Base-by-base conservation (phyloP, 2,888 invertebrate genomes). In the Biston betularia region DNA sequence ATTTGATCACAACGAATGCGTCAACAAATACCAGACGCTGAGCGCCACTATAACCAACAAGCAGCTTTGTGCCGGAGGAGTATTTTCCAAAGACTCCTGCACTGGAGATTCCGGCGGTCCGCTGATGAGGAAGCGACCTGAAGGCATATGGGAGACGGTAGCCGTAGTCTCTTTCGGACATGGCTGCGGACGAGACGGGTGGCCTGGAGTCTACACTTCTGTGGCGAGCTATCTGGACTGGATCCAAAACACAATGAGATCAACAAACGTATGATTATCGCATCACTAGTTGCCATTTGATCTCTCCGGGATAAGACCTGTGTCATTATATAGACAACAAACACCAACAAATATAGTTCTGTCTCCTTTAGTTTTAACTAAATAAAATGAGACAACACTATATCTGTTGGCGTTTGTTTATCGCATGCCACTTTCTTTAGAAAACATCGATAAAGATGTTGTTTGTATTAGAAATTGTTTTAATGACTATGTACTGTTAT, bases 31-130 rank as follows among this genome's bases (percentile, higher is more conserved):
- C 75, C 82, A 84, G 11, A 75, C 82, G 0, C 84, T 94, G 6
- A 92, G 92, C 0, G 93, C 95, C 0, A 79, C 82, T 1, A 80
- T 96, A 40, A 91, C 90, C 0, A 87, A 94, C 0, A 93, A 90
- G 15, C 96, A 96, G 77, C 79, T 97, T 0, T 97, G 97, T 78
- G 96, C 96, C 10, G 97, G 97, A 3, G 96, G 97, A 0, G 92
- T 93, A 45, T 94, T 89, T 63, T 94, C 95, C 5, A 94, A 95
- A 76, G 97, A 97, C 78, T 95, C 97, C 0, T 97, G 97, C 77
- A 94, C 86, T 14, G 97, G 97, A 0, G 97, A 97, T 76, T 97
- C 96, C 0, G 97, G 97, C 0, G 97, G 97, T 5, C 97, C 97
- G 0, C 86, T 97, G 6, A 97, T 97, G 96, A 90, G 85, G 72